Evolutionary conservation across 2,888 invertebrate genomes (phyloP).

Genomic region (Acanthosepion pharaonis): DNA sequence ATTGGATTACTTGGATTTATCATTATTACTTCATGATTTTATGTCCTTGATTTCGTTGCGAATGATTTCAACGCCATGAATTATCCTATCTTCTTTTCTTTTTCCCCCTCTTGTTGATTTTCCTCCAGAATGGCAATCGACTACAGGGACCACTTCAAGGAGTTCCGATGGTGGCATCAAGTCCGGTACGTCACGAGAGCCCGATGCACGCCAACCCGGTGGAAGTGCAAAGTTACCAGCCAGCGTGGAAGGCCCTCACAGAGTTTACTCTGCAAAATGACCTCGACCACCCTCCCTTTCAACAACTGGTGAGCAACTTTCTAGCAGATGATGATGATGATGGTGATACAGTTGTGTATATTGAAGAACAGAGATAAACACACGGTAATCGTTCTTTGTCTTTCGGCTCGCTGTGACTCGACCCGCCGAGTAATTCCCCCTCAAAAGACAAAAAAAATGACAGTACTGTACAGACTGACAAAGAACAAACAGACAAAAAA

Average conservation of each 20-base stretch:
- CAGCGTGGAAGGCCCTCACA: constrained; percentile 93
- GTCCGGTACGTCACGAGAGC: constrained; percentile 78
- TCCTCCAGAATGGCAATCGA: constrained; percentile 84
- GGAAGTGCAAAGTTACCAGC: constrained; percentile 94
- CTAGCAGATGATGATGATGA: constrained; percentile 68
- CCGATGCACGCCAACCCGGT: constrained; percentile 79
- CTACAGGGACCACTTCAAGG: constrained; percentile 92
- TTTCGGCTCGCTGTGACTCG: constrained; percentile 50
- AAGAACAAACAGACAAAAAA: neutral
- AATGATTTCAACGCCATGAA: constrained; percentile 41
- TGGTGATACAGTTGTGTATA: constrained; percentile 71
- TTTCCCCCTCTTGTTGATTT: constrained; percentile 50
- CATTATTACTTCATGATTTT: neutral
- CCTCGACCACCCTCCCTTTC: constrained; percentile 93
- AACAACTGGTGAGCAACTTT: constrained; percentile 88
- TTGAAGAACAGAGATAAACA: constrained; percentile 66
- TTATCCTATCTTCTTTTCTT: constrained; percentile 49
- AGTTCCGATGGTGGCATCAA: constrained; percentile 97
- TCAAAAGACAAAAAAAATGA: neutral
- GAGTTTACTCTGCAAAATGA: constrained; percentile 97
- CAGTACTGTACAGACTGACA: neutral
- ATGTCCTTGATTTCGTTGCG: neutral
- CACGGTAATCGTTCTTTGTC: constrained; percentile 55
- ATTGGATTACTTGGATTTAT: too few species aligned
- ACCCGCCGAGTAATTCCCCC: neutral